Percentiles rank a stretch among this genome's conserved stretches.
Evolutionary conservation across 2,113 vertebrate species (phyloP).

Genomic region (Falco punctatus): DNA sequence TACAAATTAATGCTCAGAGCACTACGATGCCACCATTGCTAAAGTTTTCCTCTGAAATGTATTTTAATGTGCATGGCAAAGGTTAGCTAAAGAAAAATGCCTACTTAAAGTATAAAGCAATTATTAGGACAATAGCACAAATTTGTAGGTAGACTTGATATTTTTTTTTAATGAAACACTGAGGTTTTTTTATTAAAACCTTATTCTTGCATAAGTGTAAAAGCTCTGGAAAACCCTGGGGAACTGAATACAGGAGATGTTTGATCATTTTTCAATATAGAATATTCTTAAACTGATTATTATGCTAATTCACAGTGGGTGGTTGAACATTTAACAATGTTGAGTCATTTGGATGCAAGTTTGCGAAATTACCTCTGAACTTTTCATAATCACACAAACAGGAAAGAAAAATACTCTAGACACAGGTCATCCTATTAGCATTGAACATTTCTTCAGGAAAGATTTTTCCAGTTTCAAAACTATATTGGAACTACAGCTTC

Average conservation of each 20-base stretch:
- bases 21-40: background rate
- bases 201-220: background rate
- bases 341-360: background rate
- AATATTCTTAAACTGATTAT: background rate
- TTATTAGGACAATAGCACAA: background rate
- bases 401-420: background rate
- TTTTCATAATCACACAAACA: background rate
- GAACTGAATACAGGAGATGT: background rate
- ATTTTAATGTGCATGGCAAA: background rate
- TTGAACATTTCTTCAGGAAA: background rate
- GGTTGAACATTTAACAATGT: background rate
- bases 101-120: background rate
- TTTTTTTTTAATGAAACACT: background rate
- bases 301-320: background rate
- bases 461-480: rapidly evolving
- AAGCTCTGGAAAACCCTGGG: background rate
- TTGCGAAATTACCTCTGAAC: background rate
- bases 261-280: background rate
- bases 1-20: background rate
- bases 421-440: background rate
- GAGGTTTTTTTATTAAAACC: background rate
- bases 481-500: background rate
- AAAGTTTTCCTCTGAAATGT: background rate
- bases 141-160: background rate
- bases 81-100: background rate